Evolutionary conservation across 2,113 vertebrate species (phyloP).

Genomic region (Saguinus imperator): DNA sequence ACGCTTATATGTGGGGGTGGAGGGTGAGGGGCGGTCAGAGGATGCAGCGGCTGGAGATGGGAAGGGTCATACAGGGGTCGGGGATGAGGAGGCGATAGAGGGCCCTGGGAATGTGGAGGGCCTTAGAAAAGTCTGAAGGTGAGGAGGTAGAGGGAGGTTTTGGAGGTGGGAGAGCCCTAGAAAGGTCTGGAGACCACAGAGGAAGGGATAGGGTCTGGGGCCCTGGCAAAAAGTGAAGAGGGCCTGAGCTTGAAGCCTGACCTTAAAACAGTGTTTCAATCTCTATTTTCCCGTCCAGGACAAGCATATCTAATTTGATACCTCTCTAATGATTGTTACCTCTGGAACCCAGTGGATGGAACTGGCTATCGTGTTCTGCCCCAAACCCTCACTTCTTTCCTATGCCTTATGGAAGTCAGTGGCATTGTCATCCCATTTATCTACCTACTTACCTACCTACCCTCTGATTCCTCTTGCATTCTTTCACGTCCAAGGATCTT

Average conservation of each 20-base stretch:
- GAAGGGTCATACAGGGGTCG: constrained; percentile 57
- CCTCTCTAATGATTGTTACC: background rate
- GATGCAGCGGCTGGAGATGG: constrained; percentile 52
- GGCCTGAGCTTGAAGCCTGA: constrained; percentile 17
- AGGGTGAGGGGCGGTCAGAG: constrained; percentile 3
- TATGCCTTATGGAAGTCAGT: background rate
- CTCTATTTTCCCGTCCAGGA: background rate
- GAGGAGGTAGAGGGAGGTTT: background rate
- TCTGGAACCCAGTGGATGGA: background rate
- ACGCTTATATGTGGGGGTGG: background rate
- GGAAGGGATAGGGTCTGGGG: background rate
- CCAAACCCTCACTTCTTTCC: background rate
- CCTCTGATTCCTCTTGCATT: background rate
- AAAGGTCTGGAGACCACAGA: background rate
- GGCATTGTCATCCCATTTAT: background rate
- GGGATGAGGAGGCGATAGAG: background rate
- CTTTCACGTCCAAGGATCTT: background rate
- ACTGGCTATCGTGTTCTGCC: background rate
- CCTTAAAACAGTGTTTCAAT: background rate
- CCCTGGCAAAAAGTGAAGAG: constrained; percentile 9
- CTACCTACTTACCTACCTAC: background rate
- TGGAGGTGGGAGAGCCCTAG: constrained; percentile 5
- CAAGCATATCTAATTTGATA: background rate
- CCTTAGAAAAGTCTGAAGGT: background rate
- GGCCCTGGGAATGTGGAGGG: background rate